Percentiles rank a stretch among this genome's conserved stretches.
These are phyloP conservation scores for Tragelaphus buxtoni DNA, from an alignment of 2,113 vertebrate genomes.

Conservation along the genomic window DNA sequence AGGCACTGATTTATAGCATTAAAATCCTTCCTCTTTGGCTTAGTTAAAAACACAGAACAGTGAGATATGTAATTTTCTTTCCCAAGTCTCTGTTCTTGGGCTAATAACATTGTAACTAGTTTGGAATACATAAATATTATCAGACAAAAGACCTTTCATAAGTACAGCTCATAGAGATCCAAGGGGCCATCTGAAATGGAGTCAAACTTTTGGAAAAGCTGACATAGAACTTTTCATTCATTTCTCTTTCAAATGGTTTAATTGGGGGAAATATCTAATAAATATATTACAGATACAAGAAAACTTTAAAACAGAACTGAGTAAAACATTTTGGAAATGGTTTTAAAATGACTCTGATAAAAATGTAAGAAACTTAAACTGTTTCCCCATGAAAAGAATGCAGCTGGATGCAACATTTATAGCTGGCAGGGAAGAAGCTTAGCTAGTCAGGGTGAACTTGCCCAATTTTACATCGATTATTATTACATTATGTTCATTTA, in stretches of 20 bases:
- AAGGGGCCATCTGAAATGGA: conserved; percentile 12
- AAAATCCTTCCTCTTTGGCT: not conserved
- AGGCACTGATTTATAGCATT: not conserved
- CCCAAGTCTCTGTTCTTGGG: not conserved
- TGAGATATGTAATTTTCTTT: conserved; percentile 15
- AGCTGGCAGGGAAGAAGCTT: conserved; percentile 47
- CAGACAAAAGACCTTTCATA: conserved; percentile 4
- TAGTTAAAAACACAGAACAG: not conserved
- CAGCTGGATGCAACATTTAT: conserved; percentile 55
- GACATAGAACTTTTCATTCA: conserved; percentile 57
- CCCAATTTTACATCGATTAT: conserved; percentile 50
- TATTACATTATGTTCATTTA: conserved; percentile 50
- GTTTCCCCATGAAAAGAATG: conserved; percentile 61
- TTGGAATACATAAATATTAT: not conserved
- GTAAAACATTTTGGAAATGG: conserved; percentile 62
- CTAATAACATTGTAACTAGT: not conserved
- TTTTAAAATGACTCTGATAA: conserved; percentile 58
- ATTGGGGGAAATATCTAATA: conserved; percentile 39
- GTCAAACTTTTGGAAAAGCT: conserved; percentile 60
- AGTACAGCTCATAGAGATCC: conserved; percentile 16
- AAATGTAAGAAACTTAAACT: conserved; percentile 58
- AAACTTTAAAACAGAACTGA: conserved; percentile 45
- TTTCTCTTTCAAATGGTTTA: conserved; percentile 56
- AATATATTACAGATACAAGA: conserved; percentile 61
- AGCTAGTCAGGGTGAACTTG: conserved; percentile 40